Evolutionary conservation across 1,140 invertebrate species (phyloP), one percentile per base, ranked within the genome.

Genomic region (Drosophila kepulauana): DNA sequence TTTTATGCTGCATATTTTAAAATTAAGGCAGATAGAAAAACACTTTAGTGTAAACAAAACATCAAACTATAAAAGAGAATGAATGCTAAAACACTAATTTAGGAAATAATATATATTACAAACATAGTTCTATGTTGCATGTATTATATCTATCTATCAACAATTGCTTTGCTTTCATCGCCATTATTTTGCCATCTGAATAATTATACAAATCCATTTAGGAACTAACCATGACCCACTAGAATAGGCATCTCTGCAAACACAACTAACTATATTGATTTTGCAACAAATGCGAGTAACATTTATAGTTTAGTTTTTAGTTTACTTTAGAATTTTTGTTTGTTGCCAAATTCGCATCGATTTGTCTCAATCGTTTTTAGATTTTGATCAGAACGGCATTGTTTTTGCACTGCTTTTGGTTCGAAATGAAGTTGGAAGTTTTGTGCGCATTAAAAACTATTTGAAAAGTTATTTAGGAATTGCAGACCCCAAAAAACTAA

Each of bases 391-490:
- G 20, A 25, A 16, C 15, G 15, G 45, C 75, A 59, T 63, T 71
- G 57, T 73, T 79, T 78, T 65, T 15, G n/a, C 25, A 48, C 48
- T 48, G 16, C 46, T 1, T 7, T 25, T 49, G 25, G 35, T 13
- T 38, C 33, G 51, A 67, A 56, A 62, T 57, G 13, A 69, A 69
- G 41, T 62, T 25, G 20, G 20, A 25, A 25, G 20, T 25, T 25
- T 56, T 62, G 52, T 48, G 28, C 51, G 43, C 66, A 63, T 84
- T 80, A 68, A 57, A 75, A 88, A 88, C 84, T 80, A 88, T 87
- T 82, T 64, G 45, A 58, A 82, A 86, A 88, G 58, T 80, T 65
- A 88, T 88, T 87, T 78, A 52, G 38, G n/a, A 73, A 68, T 54
- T 30, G 56, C 46, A 61, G 58, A 54, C 33, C 41, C 28, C n/a